phyloP scores from a whole-genome alignment of 2,888 invertebrate genomes.

The Cephus sareptanus region DNA sequence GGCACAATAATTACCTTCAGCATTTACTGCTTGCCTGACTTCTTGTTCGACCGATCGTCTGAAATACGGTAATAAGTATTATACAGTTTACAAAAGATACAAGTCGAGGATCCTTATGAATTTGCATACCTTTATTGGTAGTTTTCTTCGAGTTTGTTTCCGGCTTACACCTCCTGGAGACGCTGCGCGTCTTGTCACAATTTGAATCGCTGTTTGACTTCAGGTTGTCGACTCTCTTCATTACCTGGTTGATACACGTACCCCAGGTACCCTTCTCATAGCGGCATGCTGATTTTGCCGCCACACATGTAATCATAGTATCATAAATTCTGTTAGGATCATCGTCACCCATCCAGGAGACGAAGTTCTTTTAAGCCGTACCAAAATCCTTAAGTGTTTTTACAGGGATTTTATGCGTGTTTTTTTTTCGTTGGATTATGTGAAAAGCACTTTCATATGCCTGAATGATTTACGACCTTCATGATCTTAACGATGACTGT shows the following conservation, averaged over 20 bases:
- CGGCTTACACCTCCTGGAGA: constrained; percentile 86
- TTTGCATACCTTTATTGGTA: constrained; percentile 52
- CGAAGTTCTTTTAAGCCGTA: not conserved
- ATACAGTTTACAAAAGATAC: not conserved
- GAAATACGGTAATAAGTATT: constrained; percentile 21
- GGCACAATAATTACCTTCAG: constrained; percentile 11
- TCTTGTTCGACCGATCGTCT: constrained; percentile 63
- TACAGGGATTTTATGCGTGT: not conserved
- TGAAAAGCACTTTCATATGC: not conserved
- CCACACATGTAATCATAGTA: constrained; percentile 42
- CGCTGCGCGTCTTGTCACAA: constrained; percentile 84
- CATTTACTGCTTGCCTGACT: constrained; percentile 59
- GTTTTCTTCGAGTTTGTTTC: constrained; percentile 57
- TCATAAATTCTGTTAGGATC: constrained; percentile 4
- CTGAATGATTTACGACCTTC: not conserved
- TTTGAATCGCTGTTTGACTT: constrained; percentile 85
- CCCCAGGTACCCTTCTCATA: constrained; percentile 91
- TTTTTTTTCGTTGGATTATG: not conserved
- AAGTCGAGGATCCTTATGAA: not conserved
- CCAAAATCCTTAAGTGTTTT: not conserved
- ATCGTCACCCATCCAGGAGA: not conserved
- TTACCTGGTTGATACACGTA: constrained; percentile 84
- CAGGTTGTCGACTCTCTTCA: constrained; percentile 85
- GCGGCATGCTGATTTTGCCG: constrained; percentile 77
- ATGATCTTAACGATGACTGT: not conserved